Conservation (phyloP, 2,797 vertebrate genomes). For the Gambelia wislizenii region DNA sequence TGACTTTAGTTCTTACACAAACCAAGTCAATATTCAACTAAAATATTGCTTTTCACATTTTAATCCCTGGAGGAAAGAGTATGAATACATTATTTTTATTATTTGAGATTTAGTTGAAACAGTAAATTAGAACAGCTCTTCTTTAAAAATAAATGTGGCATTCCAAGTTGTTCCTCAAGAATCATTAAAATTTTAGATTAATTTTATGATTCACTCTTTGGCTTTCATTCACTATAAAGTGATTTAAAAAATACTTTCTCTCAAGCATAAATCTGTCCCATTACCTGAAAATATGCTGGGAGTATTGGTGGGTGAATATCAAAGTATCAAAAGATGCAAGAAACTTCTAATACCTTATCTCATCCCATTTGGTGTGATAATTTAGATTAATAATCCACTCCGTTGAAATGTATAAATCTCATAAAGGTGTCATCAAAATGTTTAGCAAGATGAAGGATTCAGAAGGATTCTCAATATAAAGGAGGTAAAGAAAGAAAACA, state of each 20-base stretch:
- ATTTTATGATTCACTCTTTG: neutral
- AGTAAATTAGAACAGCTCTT: neutral
- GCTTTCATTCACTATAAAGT: neutral
- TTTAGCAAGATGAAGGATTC: neutral
- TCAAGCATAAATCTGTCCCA: slow-evolving; percentile 1
- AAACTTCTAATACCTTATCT: neutral
- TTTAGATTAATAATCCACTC: slow-evolving; percentile 25
- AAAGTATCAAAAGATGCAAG: neutral
- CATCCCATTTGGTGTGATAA: neutral
- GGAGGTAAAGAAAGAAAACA: neutral
- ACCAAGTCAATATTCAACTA: slow-evolving; percentile 16
- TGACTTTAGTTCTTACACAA: neutral
- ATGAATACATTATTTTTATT: slow-evolving; percentile 22
- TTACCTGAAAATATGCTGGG: neutral
- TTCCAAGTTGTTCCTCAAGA: neutral
- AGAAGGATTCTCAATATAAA: neutral
- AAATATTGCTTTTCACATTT: slow-evolving; percentile 20
- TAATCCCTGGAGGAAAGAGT: neutral
- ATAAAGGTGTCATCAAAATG: neutral
- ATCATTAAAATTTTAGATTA: slow-evolving; percentile 18
- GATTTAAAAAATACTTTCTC: slow-evolving; percentile 8
- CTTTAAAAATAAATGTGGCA: slow-evolving; percentile 3
- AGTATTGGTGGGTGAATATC: neutral
- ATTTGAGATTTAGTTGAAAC: slow-evolving; percentile 10
- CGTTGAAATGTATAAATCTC: neutral